Conservation (phyloP, 2,888 invertebrate genomes). For the Mythimna pallens region DNA sequence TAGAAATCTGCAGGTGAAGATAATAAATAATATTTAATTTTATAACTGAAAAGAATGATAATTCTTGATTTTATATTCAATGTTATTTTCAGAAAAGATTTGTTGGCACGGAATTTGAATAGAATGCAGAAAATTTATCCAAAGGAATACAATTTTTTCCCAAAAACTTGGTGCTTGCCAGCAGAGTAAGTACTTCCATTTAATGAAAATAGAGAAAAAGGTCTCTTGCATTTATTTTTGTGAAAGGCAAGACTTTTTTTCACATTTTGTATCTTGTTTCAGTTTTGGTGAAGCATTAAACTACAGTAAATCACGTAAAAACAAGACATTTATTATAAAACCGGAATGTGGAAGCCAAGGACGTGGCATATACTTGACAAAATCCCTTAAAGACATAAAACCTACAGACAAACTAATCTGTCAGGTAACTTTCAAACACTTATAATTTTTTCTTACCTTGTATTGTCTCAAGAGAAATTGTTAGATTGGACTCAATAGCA, state of each 20-base stretch:
- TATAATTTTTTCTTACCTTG: background rate
- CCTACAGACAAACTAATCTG: conserved; percentile 96
- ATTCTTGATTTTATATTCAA: background rate
- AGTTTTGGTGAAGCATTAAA: conserved; percentile 94
- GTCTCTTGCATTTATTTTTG: background rate
- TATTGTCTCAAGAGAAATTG: background rate
- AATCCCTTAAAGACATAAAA: conserved; percentile 94
- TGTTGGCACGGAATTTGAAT: conserved; percentile 96
- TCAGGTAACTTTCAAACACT: conserved; percentile 90
- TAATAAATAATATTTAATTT: background rate
- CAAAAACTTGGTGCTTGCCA: conserved; percentile 98
- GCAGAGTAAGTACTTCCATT: conserved; percentile 93
- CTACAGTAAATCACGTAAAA: conserved; percentile 93
- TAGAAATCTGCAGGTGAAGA: conserved; percentile 93
- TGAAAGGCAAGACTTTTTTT: too few relatives aligned
- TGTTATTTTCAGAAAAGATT: conserved; percentile 93
- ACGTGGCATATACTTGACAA: conserved; percentile 96
- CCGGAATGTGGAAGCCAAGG: conserved; percentile 98
- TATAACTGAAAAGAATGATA: background rate
- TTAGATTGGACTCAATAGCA: background rate
- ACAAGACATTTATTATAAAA: conserved; percentile 96
- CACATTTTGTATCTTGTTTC: conserved; percentile 47
- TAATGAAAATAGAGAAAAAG: background rate
- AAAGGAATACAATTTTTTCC: conserved; percentile 97
- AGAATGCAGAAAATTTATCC: conserved; percentile 97